Conservation (phyloP, 2,797 vertebrate species). For the Alauda arvensis region DNA sequence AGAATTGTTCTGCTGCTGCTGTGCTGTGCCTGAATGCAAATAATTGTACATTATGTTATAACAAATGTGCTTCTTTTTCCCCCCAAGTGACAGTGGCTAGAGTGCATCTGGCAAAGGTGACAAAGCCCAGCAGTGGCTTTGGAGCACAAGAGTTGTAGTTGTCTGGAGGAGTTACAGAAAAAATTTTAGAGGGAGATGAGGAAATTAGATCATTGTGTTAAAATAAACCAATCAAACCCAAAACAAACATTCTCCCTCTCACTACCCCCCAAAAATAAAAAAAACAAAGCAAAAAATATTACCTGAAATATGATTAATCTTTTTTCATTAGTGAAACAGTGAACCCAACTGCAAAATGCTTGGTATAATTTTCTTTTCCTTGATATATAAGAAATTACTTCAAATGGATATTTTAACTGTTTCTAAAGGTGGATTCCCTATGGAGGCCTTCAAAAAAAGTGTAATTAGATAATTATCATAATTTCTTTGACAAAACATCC, state of each 20-base stretch:
- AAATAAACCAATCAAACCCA: not conserved
- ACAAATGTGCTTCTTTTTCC: not conserved
- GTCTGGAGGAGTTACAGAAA: not conserved
- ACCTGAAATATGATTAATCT: not conserved
- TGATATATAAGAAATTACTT: not conserved
- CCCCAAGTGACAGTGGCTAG: not conserved
- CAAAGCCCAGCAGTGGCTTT: not conserved
- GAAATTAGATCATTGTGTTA: not conserved
- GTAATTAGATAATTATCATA: not conserved
- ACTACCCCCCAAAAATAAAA: accelerated
- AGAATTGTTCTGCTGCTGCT: not conserved
- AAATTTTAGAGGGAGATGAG: not conserved
- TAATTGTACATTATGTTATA: not conserved
- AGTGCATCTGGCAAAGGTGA: not conserved
- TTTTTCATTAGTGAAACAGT: not conserved
- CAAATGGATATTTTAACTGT: not conserved
- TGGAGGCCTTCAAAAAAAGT: not conserved
- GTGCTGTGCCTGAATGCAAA: not conserved
- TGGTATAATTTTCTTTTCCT: not conserved
- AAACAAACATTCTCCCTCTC: not conserved
- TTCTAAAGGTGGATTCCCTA: not conserved
- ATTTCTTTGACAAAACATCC: not conserved
- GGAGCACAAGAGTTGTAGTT: not conserved
- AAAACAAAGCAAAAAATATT: accelerated
- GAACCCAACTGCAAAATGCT: not conserved